Base-by-base conservation (phyloP, 2,113 vertebrate genomes). In the Sylvilagus bachmani region DNA sequence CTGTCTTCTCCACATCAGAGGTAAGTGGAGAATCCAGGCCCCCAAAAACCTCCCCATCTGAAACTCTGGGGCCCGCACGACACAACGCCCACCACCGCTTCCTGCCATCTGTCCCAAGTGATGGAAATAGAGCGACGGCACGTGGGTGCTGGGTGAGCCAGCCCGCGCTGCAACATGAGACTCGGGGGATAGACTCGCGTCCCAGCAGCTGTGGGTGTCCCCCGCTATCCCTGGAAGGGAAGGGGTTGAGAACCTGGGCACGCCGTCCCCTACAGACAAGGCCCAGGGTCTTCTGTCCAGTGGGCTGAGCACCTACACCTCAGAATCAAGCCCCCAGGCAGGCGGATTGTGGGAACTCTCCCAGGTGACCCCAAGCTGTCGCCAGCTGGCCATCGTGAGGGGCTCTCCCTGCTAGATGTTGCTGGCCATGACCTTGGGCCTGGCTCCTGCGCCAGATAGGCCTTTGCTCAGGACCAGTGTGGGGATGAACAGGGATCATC, bases 81-180 rank as follows among this genome's bases (percentile, higher is more conserved):
- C 44, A 14, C 7, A n/a, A 71, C 95, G 51, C 95, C 96, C 94
- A 97, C 97, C 10, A 24, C 91, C 78, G 69, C 83, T 90, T 96
- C 96, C 94, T 87, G 96, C 97, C 97, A 97, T 97, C 96, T 97
- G 96, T 93, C 91, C 86, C 71, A 0, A 51, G 53, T 22, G 90
- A 93, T 91, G 58, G 91, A 97, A 96, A 97, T 96, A 97, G 91
- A 96, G 77, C 7, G 0, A 75, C 1, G 10, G 55, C 8, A 21
- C 71, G 69, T 49, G 90, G 58, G 80, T 70, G 90, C 89, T 22
- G 22, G 25, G 81, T 4, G 44, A 77, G 74, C 71, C 77, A 81
- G 85, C 49, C 66, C 6, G 61, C 0, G 0, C 78, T 2, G 5
- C n/a, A 21, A 64, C 67, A 21, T 58, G 3, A 33, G 53, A 13